Evolutionary conservation across 1,140 invertebrate genomes (phyloP), one percentile per base, ranked within the genome.

Genomic region (Pteromalus puparum): DNA sequence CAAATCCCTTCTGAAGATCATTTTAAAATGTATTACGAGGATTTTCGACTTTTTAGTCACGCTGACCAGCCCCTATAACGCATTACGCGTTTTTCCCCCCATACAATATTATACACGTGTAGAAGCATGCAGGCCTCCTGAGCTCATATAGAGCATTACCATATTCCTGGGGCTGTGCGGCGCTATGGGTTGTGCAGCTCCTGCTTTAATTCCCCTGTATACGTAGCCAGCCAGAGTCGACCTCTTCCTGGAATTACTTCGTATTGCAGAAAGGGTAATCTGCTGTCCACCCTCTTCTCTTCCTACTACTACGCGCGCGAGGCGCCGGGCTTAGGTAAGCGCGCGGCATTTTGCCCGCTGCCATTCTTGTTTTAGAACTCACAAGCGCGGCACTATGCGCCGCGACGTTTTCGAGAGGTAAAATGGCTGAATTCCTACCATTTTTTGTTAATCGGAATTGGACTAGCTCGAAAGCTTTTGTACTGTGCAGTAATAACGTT

Each of bases 311-410:
- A 18, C 9, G 38, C 68, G 42, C 61, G 81, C 72, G 34, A 67
- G 30, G n/a, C 42, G 72, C 38, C 70, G 88, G 83, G 88, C 89
- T 89, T 85, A 72, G 82, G 42, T 77, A 26, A n/a, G 21, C 18
- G 61, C 26, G 53, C 26, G 42, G 67, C 75, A 79, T 68, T 78
- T 76, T 85, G 85, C 87, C 86, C 85, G 81, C 81, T 81, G 85
- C 85, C 73, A 75, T 83, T 78, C 74, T 78, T 82, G 74, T 82
- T 82, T 85, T 72, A 72, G 80, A 77, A 42, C 72, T 81, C 38
- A 18, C 28, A 12, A 30, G 24, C 1, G 68, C 68, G 18, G 68
- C 68, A n/a, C 53, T 21, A 3, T 18, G 28, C 0, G 46, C 0
- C 2, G 30, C 80, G 46, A 82, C 24, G 46, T 34, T 46, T 73